A percentile compares a stretch with the other conserved stretches of the same genome.
phyloP scores from a whole-genome alignment of 2,888 invertebrate species.

The Agrypnus murinus region DNA sequence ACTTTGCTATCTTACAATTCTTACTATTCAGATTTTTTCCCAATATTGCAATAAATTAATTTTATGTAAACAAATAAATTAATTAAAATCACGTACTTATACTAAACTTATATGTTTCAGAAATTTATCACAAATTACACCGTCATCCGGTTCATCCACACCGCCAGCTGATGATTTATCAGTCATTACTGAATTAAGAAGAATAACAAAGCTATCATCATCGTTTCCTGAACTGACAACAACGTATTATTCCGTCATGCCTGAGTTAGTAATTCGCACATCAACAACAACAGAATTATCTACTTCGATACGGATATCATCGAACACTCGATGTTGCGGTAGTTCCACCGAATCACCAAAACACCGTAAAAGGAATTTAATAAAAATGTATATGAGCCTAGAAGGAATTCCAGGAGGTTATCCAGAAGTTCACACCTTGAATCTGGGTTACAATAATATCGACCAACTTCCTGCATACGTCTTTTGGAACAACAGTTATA shows the following conservation, averaged over 20 bases:
- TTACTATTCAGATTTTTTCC: too few relatives aligned
- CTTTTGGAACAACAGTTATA: conserved; percentile 64
- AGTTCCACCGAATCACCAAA: background rate
- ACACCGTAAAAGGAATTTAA: conserved; percentile 5
- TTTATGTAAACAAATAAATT: too few relatives aligned
- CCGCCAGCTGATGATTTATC: background rate
- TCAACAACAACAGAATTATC: background rate
- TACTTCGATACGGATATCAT: conserved; percentile 6
- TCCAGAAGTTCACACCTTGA: conserved; percentile 56
- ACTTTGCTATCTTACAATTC: too few relatives aligned
- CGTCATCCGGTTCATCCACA: background rate
- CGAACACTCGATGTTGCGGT: conserved; percentile 26
- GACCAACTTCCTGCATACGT: conserved; percentile 59
- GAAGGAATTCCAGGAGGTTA: conserved; percentile 61
- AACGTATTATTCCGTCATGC: background rate
- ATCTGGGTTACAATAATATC: conserved; percentile 66
- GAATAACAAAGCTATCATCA: conserved; percentile 9
- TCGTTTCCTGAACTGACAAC: conserved; percentile 13
- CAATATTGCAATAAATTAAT: too few relatives aligned
- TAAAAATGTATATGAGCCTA: conserved; percentile 33
- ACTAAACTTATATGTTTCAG: conserved; percentile 5
- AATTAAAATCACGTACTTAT: background rate
- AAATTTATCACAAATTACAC: background rate
- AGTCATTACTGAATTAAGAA: background rate
- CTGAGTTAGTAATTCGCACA: background rate